These are phyloP conservation scores for Cathartes aura DNA, from an alignment of 2,113 vertebrate species.

Conservation along the genomic window DNA sequence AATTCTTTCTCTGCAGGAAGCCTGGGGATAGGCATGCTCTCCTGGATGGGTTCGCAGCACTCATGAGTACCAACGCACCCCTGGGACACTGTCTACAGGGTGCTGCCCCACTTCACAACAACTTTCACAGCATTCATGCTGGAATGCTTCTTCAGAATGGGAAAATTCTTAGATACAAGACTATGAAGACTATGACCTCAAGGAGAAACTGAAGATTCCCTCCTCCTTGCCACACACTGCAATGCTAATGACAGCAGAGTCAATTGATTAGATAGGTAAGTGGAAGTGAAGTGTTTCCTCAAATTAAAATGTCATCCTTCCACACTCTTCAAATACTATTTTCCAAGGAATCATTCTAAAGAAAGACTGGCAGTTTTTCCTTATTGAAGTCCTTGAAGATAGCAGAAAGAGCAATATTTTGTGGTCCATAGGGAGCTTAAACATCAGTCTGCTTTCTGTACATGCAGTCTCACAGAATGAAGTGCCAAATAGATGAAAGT, in stretches of 20 bases:
- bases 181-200: neutral
- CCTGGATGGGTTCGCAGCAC: neutral
- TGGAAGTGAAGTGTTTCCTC: neutral
- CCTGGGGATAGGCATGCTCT: neutral
- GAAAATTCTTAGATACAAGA: neutral
- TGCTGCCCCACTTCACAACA: neutral
- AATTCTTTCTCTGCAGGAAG: neutral
- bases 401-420: constrained; percentile 31
- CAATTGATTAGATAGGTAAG: neutral
- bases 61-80: rapidly evolving
- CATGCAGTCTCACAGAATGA: constrained; percentile 4
- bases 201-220: neutral
- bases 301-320: constrained; percentile 48
- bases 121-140: neutral
- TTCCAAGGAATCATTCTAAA: constrained; percentile 40
- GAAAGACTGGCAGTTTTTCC: constrained; percentile 34
- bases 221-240: neutral
- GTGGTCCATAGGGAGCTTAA: constrained; percentile 11
- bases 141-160: neutral
- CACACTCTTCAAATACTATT: constrained; percentile 48
- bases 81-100: neutral
- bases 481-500: constrained; percentile 4
- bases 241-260: neutral
- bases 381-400: constrained; percentile 34
- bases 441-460: constrained; percentile 2